phyloP scores from a whole-genome alignment of 1,140 invertebrate species.

The Ceratoteleas bidentatus region DNA sequence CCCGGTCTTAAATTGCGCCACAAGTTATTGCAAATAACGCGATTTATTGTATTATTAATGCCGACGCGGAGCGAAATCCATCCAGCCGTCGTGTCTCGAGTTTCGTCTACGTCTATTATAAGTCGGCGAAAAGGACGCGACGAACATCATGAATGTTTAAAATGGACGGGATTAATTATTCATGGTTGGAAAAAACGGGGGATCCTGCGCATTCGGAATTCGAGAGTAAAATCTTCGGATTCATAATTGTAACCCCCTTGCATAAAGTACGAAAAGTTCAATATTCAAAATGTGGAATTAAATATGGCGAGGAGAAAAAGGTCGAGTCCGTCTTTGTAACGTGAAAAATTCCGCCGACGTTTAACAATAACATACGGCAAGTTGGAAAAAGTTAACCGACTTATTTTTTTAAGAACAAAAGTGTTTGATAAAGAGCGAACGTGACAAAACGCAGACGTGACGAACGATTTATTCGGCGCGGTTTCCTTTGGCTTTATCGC shows the following conservation, averaged over 20 bases:
- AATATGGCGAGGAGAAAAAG: constrained; percentile 24
- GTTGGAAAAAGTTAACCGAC: constrained; percentile 11
- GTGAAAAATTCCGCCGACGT: constrained; percentile 23
- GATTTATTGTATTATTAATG: too few species aligned
- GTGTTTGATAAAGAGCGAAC: constrained; percentile 4
- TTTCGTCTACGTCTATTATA: constrained; percentile 25
- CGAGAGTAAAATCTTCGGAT: constrained; percentile 37
- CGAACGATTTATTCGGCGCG: background rate
- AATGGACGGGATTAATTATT: constrained; percentile 48
- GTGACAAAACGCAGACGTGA: background rate
- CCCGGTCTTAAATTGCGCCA: too few species aligned
- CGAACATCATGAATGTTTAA: constrained; percentile 51
- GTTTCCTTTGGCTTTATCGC: background rate
- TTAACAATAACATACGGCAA: constrained; percentile 38
- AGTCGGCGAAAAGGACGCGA: constrained; percentile 20
- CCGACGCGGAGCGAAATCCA: too few species aligned
- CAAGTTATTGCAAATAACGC: too few species aligned
- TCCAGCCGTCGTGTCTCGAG: background rate
- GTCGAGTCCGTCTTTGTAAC: constrained; percentile 13
- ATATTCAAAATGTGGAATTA: constrained; percentile 51
- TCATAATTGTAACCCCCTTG: constrained; percentile 47
- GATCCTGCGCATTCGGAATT: constrained; percentile 28
- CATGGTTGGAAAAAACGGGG: constrained; percentile 25
- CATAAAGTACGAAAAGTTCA: constrained; percentile 46
- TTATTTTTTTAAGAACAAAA: constrained; percentile 23